Percentiles rank a stretch among this genome's conserved stretches.
phyloP scores from a whole-genome alignment of 2,888 invertebrate species.

The Ectemnius cavifrons region DNA sequence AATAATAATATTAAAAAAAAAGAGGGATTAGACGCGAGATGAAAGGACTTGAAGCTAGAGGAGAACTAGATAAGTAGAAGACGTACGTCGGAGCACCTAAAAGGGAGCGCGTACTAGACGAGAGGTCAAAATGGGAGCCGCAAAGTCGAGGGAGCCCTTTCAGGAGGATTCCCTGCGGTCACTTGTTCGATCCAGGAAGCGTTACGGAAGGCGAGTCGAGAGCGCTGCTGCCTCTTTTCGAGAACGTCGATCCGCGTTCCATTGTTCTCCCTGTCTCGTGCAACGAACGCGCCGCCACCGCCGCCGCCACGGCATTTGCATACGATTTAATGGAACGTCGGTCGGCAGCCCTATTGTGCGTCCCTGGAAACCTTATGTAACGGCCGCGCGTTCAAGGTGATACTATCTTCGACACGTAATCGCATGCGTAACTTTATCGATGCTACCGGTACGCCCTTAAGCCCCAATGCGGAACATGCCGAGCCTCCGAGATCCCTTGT shows the following conservation, averaged over 20 bases:
- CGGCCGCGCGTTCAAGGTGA: slow-evolving; percentile 49
- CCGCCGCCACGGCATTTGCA: slow-evolving; percentile 57
- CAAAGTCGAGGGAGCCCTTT: slow-evolving; percentile 9
- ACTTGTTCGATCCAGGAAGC: slow-evolving; percentile 47
- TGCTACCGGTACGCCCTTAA: slow-evolving; percentile 48
- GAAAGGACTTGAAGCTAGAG: no score
- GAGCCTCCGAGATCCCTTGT: no score
- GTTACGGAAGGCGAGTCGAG: slow-evolving; percentile 52
- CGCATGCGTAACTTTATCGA: slow-evolving; percentile 56
- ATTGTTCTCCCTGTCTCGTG: slow-evolving; percentile 53
- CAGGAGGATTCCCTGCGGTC: neutral
- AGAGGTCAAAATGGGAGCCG: neutral
- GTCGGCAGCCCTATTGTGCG: slow-evolving; percentile 26
- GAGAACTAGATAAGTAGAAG: no score
- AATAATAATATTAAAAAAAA: no score
- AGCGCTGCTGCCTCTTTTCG: slow-evolving; percentile 52
- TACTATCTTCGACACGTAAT: slow-evolving; percentile 61
- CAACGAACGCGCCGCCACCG: no score
- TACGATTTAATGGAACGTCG: slow-evolving; percentile 70
- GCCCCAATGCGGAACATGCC: neutral
- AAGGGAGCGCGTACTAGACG: no score
- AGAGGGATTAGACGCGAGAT: no score
- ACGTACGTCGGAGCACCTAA: no score
- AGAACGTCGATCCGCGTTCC: slow-evolving; percentile 43
- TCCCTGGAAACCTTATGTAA: slow-evolving; percentile 66